Base-by-base conservation (phyloP, 2,113 vertebrate genomes). In the Archilochus colubris region DNA sequence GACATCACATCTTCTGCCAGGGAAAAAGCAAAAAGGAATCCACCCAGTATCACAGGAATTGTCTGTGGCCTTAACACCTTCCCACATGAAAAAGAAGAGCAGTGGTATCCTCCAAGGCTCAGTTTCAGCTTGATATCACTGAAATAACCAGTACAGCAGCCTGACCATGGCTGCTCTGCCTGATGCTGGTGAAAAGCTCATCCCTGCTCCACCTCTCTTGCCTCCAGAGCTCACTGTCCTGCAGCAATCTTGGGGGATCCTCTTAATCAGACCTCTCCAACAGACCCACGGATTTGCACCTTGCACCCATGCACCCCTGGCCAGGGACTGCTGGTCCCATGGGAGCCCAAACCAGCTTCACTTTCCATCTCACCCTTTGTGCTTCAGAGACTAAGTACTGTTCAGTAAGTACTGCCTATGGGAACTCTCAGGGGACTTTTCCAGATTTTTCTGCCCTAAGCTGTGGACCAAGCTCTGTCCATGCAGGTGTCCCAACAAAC, bases 1-100 rank as follows among this genome's bases (percentile, higher is more conserved):
- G 23, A 2, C 0, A 38, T 0, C 2, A 3, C n/a, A 57, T 9
- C 50, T 27, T 43, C 50, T 43, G 33, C 11, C 40, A 61, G 33
- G 36, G 28, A 12, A 61, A 23, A 5, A 18, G 20, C 1, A 4
- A 70, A 3, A 2, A 7, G 64, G 17, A 70, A 68, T 4, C 25
- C 46, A 53, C 17, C 8, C 24, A 7, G 2, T 24, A 27, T 9
- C 51, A 40, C 24, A 43, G 22, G 10, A 15, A 15, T 28, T 20
- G 3, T 2, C 5, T 5, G 28, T 3, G 12, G 14, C 44, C 43
- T 30, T 36, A 18, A 57, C 0, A n/a, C 28, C 11, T 44, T 43
- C 28, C n/a, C 21, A 57, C 1, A 7, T 4, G 15, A 22, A n/a
- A 43, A 9, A 2, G 24, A 18, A 78, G 11, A 70, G 43, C 62